phyloP scores from a whole-genome alignment of 2,113 vertebrate species.

The Carassius auratus region DNA sequence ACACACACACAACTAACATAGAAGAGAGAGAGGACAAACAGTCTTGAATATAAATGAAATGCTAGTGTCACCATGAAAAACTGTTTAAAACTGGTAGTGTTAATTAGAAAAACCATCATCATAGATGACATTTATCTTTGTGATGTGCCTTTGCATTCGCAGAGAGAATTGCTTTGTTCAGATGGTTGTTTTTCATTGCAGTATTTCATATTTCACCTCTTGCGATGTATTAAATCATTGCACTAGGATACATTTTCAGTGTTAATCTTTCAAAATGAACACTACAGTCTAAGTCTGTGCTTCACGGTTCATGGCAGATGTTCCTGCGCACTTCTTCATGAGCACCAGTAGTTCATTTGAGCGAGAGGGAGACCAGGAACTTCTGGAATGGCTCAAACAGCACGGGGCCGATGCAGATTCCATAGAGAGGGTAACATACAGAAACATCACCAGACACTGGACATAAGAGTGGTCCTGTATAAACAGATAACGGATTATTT shows the following conservation, averaged over 20 bases:
- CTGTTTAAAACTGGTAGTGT: not conserved
- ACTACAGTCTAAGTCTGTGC: not conserved
- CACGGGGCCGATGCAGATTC: constrained; percentile 88
- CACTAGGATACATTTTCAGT: not conserved
- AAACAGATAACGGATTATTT: not conserved
- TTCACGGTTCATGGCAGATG: constrained; percentile 68
- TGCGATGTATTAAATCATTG: not conserved
- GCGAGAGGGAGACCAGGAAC: constrained; percentile 76
- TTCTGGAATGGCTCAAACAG: constrained; percentile 84
- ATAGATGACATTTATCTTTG: not conserved
- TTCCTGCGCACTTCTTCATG: constrained; percentile 66
- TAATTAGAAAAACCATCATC: not conserved
- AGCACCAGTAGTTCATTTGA: constrained; percentile 62
- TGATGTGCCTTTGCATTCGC: not conserved
- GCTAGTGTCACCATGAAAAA: not conserved
- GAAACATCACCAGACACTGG: not conserved
- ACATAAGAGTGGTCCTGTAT: not conserved
- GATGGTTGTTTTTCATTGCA: not conserved
- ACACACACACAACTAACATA: not conserved
- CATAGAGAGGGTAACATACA: constrained; percentile 81
- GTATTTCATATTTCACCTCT: not conserved
- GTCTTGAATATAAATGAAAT: not conserved
- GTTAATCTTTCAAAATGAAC: not conserved
- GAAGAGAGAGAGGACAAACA: too few relatives aligned
- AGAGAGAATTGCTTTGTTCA: not conserved